Evolutionary conservation across 1,140 invertebrate species (phyloP).

Genomic region (Lepidurus arcticus): DNA sequence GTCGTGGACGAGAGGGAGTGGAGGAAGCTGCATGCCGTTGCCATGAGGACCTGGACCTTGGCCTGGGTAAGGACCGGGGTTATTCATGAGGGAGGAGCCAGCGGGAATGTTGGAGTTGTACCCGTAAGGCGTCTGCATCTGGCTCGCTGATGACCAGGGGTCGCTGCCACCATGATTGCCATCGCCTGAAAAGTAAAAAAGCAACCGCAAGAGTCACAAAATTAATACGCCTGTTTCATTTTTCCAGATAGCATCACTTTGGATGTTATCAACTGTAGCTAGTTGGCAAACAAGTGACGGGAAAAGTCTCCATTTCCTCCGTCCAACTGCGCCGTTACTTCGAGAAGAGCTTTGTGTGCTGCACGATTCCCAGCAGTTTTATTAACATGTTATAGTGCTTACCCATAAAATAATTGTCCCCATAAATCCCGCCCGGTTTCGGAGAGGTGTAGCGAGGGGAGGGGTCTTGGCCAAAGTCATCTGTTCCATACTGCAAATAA

Average conservation of each 20-base stretch:
- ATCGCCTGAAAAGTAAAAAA: conserved; percentile 38
- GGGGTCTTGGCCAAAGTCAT: conserved; percentile 74
- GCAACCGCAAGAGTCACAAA: neutral
- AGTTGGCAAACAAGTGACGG: neutral
- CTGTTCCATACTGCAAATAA: conserved; percentile 71
- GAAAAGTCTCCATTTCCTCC: neutral
- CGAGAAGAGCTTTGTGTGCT: neutral
- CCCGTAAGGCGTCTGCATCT: conserved; percentile 40
- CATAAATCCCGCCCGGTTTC: conserved; percentile 55
- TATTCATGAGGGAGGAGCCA: conserved; percentile 14
- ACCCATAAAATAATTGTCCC: conserved; percentile 55
- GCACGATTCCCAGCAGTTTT: neutral
- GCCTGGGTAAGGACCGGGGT: conserved; percentile 12
- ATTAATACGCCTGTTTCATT: neutral
- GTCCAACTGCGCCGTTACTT: neutral
- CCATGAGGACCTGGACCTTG: neutral
- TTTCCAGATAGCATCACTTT: neutral
- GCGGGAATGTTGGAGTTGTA: conserved; percentile 12
- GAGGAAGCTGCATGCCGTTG: conserved; percentile 20
- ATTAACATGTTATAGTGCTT: conserved; percentile 36
- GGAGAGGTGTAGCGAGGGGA: conserved; percentile 79
- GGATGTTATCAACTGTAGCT: neutral
- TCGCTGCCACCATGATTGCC: conserved; percentile 46
- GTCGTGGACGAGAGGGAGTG: conserved; percentile 36
- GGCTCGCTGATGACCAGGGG: conserved; percentile 45